These are phyloP conservation scores for Allacma fusca DNA, from an alignment of 2,888 invertebrate species.

Conservation along the genomic window DNA sequence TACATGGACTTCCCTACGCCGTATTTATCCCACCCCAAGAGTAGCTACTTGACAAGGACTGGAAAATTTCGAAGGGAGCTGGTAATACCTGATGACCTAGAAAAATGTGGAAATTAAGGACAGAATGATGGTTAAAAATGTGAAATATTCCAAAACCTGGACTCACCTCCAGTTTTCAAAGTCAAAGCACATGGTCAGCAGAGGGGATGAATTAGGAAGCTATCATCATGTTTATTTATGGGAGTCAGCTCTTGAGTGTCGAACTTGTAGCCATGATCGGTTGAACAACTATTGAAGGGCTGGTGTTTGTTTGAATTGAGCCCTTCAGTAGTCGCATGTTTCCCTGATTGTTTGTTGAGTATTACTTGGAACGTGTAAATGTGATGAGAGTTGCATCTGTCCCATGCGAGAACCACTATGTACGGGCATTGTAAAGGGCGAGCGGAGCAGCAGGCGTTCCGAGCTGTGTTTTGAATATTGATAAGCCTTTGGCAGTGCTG, in stretches of 20 bases:
- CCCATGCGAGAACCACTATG: constrained; percentile 13
- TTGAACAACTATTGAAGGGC: neutral
- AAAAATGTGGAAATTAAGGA: constrained; percentile 14
- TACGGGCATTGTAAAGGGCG: neutral
- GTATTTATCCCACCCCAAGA: too few relatives aligned
- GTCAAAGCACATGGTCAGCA: constrained; percentile 38
- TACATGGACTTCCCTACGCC: too few relatives aligned
- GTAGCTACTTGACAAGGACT: too few relatives aligned
- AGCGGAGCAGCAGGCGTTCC: neutral
- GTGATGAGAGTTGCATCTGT: constrained; percentile 37
- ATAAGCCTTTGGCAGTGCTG: constrained; percentile 28
- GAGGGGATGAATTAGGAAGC: neutral
- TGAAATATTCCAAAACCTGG: neutral
- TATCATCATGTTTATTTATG: neutral
- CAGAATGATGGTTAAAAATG: neutral
- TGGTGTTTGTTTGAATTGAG: neutral
- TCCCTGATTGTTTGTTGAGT: neutral
- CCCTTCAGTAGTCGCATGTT: constrained; percentile 15
- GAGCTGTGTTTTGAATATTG: constrained; percentile 36
- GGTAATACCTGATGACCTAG: constrained; percentile 20
- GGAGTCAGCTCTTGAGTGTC: neutral
- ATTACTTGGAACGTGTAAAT: neutral
- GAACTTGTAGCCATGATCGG: neutral
- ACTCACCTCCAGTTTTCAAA: neutral
- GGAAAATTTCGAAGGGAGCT: too few relatives aligned